Conservation (phyloP, 2,888 invertebrate genomes). For the Troilus luridus region DNA sequence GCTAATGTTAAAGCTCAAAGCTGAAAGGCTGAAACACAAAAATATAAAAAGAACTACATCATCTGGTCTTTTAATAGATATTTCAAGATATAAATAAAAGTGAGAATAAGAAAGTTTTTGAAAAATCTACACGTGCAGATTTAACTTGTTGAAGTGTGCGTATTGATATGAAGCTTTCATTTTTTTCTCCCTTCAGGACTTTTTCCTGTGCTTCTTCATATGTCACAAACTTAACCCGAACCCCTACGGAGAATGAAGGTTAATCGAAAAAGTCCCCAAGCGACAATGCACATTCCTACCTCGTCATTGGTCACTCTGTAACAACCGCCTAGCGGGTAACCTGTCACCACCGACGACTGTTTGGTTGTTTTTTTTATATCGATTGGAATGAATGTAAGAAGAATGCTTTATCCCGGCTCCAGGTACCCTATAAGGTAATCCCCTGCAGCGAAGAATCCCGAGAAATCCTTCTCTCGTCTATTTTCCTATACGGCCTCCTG, state of each 20-base stretch:
- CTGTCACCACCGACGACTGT: neutral
- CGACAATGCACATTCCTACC: neutral
- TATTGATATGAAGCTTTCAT: too few relatives aligned
- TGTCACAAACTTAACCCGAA: neutral
- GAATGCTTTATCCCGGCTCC: neutral
- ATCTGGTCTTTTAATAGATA: too few relatives aligned
- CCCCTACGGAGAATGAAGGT: neutral
- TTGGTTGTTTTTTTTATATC: neutral
- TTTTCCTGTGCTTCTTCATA: neutral
- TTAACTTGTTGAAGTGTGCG: too few relatives aligned
- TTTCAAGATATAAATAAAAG: too few relatives aligned
- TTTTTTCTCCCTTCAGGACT: too few relatives aligned
- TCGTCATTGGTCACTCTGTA: neutral
- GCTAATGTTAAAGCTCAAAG: too few relatives aligned
- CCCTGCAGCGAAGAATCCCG: neutral
- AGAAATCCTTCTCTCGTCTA: neutral
- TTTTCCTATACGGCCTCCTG: neutral
- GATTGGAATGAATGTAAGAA: slow-evolving; percentile 11
- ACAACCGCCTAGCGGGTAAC: neutral
- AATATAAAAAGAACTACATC: too few relatives aligned
- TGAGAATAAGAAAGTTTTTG: too few relatives aligned
- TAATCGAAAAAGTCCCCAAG: neutral
- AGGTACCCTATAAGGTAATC: neutral
- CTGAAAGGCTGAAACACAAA: too few relatives aligned
- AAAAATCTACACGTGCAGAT: too few relatives aligned